phyloP scores from a whole-genome alignment of 2,113 vertebrate species.

The Podarcis raffonei region DNA sequence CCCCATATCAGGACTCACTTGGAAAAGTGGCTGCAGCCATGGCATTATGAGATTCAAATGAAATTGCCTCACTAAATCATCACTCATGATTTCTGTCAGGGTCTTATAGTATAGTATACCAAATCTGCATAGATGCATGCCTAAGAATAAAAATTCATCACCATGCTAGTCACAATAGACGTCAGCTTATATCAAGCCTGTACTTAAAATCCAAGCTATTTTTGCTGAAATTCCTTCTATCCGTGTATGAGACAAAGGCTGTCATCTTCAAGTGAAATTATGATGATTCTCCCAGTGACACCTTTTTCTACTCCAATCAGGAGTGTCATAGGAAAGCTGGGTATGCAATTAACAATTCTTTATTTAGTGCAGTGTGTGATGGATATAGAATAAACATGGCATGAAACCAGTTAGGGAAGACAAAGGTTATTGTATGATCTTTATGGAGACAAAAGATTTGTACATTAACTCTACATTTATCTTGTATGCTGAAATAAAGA shows the following conservation, averaged over 20 bases:
- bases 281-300: slow-evolving; percentile 3
- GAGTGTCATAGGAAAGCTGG: neutral
- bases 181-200: neutral
- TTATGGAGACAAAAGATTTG: neutral
- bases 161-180: neutral
- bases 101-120: neutral
- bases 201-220: neutral
- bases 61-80: neutral
- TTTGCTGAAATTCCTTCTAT: neutral
- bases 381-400: neutral
- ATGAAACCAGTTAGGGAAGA: neutral
- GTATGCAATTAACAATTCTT: neutral
- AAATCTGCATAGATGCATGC: neutral
- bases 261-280: slow-evolving; percentile 7
- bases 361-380: neutral
- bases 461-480: neutral
- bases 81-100: neutral
- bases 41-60: neutral
- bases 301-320: neutral
- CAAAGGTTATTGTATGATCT: neutral
- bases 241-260: neutral
- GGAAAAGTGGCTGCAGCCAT: neutral
- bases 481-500: neutral
- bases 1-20: too few species aligned
- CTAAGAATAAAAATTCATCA: neutral